phyloP scores from a whole-genome alignment of 2,888 invertebrate species.

The Amblyjoppa fuscipennis region DNA sequence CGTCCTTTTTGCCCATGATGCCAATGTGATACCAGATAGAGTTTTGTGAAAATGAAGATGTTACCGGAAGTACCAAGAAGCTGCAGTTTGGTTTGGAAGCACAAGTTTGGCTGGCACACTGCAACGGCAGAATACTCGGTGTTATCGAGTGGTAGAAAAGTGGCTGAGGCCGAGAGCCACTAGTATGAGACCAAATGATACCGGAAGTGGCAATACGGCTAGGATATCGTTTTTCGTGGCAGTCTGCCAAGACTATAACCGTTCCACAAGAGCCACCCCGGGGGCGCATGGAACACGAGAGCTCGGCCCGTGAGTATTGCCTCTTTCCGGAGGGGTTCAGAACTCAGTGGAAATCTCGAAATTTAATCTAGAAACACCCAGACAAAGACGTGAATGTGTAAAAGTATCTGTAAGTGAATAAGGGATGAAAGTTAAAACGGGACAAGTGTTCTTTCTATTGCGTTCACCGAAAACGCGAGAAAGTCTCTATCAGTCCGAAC shows the following conservation, averaged over 20 bases:
- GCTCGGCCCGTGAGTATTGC: conserved; percentile 9
- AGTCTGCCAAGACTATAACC: conserved; percentile 46
- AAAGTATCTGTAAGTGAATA: conserved; percentile 1
- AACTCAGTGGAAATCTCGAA: conserved; percentile 6
- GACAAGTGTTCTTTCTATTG: background rate
- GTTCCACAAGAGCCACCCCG: conserved; percentile 26
- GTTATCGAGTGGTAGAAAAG: conserved; percentile 24
- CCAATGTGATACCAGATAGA: background rate
- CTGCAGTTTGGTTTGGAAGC: background rate
- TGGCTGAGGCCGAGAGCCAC: conserved; percentile 21
- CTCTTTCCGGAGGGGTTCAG: conserved; percentile 32
- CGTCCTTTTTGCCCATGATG: background rate
- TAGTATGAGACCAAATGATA: conserved; percentile 36
- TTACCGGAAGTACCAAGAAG: background rate
- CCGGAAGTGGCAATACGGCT: conserved; percentile 48
- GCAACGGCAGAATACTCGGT: background rate
- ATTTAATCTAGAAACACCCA: conserved; percentile 28
- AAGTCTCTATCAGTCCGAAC: background rate
- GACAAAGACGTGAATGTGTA: background rate
- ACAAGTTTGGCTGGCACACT: background rate
- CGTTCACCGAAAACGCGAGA: background rate
- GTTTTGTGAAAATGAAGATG: background rate
- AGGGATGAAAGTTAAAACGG: conserved; percentile 5
- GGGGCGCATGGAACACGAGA: conserved; percentile 7
- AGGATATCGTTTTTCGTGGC: conserved; percentile 57